These are phyloP conservation scores for Hydroisotoma schaefferi DNA, from an alignment of 2,888 invertebrate species.

Conservation along the genomic window DNA sequence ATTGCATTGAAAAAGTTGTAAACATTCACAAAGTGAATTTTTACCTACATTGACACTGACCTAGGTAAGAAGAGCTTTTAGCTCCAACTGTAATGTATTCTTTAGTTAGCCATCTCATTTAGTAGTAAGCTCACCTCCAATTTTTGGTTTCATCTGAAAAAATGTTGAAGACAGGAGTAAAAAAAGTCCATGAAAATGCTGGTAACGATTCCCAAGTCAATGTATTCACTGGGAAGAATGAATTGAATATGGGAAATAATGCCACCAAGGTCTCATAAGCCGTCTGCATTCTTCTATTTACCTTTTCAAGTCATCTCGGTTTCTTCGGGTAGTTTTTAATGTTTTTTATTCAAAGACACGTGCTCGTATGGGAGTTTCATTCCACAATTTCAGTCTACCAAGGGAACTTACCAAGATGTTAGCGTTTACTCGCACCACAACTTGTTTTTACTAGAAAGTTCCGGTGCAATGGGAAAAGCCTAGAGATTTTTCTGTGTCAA, in stretches of 20 bases:
- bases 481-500: neutral
- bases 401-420: neutral
- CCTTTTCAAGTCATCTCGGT: slow-evolving; percentile 1
- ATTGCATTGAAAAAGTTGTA: no score
- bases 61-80: no score
- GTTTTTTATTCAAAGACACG: slow-evolving; percentile 1
- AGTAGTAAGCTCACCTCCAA: no score
- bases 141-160: no score
- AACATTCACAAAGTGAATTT: no score
- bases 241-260: slow-evolving; percentile 1
- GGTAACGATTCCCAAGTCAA: neutral
- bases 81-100: no score
- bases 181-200: neutral
- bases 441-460: slow-evolving; percentile 4
- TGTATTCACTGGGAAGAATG: neutral
- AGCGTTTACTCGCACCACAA: neutral
- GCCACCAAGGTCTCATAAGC: slow-evolving; percentile 3
- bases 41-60: no score
- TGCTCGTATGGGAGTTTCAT: slow-evolving; percentile 2
- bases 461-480: slow-evolving; percentile 6
- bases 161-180: neutral
- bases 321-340: slow-evolving; percentile 3
- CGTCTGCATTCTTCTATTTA: neutral
- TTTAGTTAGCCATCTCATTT: no score
- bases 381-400: neutral